Evolutionary conservation across 2,797 vertebrate species (phyloP), one percentile per base, ranked within the genome.

Genomic region (Allenopithecus nigroviridis): DNA sequence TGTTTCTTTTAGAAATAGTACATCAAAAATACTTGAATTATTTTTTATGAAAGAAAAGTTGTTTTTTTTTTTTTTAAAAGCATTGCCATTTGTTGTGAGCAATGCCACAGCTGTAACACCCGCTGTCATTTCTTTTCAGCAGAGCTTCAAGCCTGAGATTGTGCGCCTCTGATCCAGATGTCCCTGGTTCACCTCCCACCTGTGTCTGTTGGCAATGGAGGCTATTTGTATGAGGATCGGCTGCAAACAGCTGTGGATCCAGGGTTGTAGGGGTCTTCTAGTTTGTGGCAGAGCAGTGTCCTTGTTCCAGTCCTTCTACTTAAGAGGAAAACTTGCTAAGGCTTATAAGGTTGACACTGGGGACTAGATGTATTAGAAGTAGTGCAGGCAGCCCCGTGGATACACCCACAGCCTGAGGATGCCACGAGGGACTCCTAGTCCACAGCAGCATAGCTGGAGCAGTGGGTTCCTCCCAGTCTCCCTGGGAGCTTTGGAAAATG

Each of bases 391-490:
- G 16, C 21, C 24, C 19, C 43, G 11, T 2, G 2, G n/a, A 55
- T 14, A 24, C 5, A 16, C 39, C 28, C 3, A 14, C 0, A 8
- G 13, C 16, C 53, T 39, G 19, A 72, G 24, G 4, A 76, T 4
- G 5, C 10, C 13, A 19, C 0, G 8, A 19, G 21, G 4, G 9
- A 30, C 17, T 50, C 9, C 7, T 5, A n/a, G 39, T 5, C 48
- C 43, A 46, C 1, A 21, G 9, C 22, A 39, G 21, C 7, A 8
- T 4, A 36, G 26, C 8, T n/a, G 7, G 43, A 80, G 4, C 16
- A 17, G 3, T 0, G 1, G 33, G 1, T 43, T 41, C 43, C 30
- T 50, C 8, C 21, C 28, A 10, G 26, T 1, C 0, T 68, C 14
- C 39, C 43, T 39, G 24, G 12, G 64, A 83, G 12, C 11, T 50